A percentile compares a stretch with the other conserved stretches of the same genome.
phyloP scores from a whole-genome alignment of 2,797 vertebrate species.

The Gymnoscopelus braueri region DNA sequence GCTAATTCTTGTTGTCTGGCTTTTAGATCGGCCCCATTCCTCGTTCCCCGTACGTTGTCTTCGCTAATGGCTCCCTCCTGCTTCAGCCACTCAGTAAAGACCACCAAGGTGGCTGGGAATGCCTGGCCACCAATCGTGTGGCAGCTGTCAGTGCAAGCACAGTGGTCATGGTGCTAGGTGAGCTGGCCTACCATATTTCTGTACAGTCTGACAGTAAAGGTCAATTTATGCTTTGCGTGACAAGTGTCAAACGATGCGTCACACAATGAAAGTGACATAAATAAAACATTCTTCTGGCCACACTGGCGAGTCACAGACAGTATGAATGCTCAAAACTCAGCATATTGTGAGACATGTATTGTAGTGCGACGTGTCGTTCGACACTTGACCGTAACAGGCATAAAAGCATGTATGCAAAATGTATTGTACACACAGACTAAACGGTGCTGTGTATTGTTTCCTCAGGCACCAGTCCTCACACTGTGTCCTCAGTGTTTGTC shows the following conservation, averaged over 20 bases:
- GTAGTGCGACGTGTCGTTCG: too few species aligned
- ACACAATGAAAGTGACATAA: background rate
- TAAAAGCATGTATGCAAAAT: background rate
- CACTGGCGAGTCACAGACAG: background rate
- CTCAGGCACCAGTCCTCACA: conserved; percentile 93
- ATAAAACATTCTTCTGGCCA: background rate
- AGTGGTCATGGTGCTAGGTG: conserved; percentile 89
- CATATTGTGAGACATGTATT: background rate
- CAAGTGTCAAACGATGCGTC: background rate
- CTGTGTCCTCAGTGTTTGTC: conserved; percentile 84
- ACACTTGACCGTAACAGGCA: background rate
- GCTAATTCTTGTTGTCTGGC: conserved; percentile 10
- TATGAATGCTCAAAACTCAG: background rate
- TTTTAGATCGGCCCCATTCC: conserved; percentile 84
- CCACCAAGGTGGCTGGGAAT: conserved; percentile 93
- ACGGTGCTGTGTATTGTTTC: background rate
- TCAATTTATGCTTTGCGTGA: background rate
- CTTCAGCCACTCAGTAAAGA: conserved; percentile 89
- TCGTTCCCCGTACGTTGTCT: conserved; percentile 76
- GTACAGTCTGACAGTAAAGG: background rate
- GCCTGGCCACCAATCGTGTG: conserved; percentile 87
- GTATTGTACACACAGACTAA: background rate
- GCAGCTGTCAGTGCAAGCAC: conserved; percentile 85
- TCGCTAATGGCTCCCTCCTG: conserved; percentile 88
- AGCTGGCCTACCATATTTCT: conserved; percentile 42